Base-by-base conservation (phyloP, 1,140 invertebrate species). In the Diprion similis region DNA sequence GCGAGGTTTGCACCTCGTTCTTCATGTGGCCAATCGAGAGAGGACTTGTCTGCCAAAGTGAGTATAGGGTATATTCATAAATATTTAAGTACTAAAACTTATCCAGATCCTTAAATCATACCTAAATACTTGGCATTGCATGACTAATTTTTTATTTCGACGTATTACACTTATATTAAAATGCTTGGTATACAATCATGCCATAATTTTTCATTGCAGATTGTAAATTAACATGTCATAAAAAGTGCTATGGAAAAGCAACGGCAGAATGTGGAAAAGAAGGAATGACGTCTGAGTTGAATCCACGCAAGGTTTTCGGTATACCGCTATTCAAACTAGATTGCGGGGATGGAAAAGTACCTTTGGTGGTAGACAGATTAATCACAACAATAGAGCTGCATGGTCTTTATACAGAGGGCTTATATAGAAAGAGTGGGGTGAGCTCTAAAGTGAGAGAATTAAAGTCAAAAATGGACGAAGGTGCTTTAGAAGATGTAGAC, bases 21-120 rank as follows among this genome's bases (percentile, higher is more conserved):
- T 96, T 98, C 84, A 94, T 95, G 92, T 98, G 97, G 97, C 95
- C 97, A 47, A 95, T 97, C 66, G 97, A 98, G 83, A 91, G 96
- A 75, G 95, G 96, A 47, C 92, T 97, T 68, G 94, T 95, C 75
- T 95, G 94, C 86, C 91, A 93, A 87, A 92, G 92, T 93, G 87
- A 89, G 89, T 90, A 73, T 77, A 65, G 10, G 17, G 18, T 69
- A 9, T 19, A 17, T 71, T 71, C 10, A 59, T 37, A 3, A 37
- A 37, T 37, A 37, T 37, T 37, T 37, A 2, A 15, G 1, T 37
- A 37, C 24, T 37, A 6, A 37, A 37, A 37, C 24, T 37, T 37
- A 37, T 37, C 24, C 24, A 37, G 24, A 6, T 37, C 24, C 24
- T 73, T 13, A 68, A 24, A n/a, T 68, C 68, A 15, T 8, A 76